Evolutionary conservation across 2,888 invertebrate species (phyloP).

Genomic region (Nysson spinosus): DNA sequence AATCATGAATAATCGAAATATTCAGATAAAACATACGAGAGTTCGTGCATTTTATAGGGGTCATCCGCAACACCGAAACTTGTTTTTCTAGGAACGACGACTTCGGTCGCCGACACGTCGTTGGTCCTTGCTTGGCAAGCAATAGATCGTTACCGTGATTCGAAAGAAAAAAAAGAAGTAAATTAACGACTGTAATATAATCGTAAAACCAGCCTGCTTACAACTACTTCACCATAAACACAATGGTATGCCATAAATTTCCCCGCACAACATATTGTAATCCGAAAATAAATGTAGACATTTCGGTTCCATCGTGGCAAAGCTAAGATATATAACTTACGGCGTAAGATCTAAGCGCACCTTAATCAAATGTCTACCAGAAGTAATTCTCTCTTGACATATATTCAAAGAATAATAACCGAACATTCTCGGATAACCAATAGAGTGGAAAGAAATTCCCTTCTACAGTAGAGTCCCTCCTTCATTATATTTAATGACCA

Average conservation of each 20-base stretch:
- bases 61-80: slow-evolving; percentile 33
- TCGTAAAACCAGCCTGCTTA: slow-evolving; percentile 35
- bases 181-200: slow-evolving; percentile 31
- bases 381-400: too few species aligned
- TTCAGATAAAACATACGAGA: slow-evolving; percentile 41
- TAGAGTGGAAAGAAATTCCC: too few species aligned
- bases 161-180: slow-evolving; percentile 3
- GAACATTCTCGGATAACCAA: too few species aligned
- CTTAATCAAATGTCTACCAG: too few species aligned
- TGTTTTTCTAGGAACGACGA: slow-evolving; percentile 37
- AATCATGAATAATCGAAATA: slow-evolving; percentile 59
- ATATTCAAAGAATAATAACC: too few species aligned
- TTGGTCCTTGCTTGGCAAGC: slow-evolving; percentile 11
- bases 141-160: slow-evolving; percentile 20
- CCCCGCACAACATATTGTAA: slow-evolving; percentile 28
- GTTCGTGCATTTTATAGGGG: slow-evolving; percentile 36
- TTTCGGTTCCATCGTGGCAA: slow-evolving; percentile 17
- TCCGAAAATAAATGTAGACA: slow-evolving; percentile 4
- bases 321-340: not conserved
- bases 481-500: too few species aligned
- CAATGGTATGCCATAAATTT: slow-evolving; percentile 39
- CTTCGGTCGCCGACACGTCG: slow-evolving; percentile 27
- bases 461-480: too few species aligned
- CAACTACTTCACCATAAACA: slow-evolving; percentile 11
- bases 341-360: not conserved